Evolutionary conservation across 2,888 invertebrate genomes (phyloP).

Genomic region (Bellardia bayeri): DNA sequence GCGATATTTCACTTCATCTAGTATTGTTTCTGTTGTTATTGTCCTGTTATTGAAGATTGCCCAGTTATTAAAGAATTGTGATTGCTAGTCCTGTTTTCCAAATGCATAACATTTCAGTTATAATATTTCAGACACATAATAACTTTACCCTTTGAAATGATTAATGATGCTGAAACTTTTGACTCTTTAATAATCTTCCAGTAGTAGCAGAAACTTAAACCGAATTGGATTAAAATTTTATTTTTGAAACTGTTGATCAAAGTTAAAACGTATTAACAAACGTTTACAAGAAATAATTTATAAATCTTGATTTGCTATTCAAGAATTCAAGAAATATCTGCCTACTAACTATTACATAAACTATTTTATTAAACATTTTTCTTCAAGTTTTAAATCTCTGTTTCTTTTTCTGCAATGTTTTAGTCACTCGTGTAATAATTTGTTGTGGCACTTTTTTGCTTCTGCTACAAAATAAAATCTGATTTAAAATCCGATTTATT

Average conservation of each 20-base stretch:
- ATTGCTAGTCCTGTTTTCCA: too few relatives aligned
- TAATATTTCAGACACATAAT: too few relatives aligned
- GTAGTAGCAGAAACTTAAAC: too few relatives aligned
- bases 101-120: too few relatives aligned
- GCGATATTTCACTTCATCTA: too few relatives aligned
- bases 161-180: too few relatives aligned
- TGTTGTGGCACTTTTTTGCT: conserved; percentile 20
- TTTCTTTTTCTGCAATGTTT: conserved; percentile 20
- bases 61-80: too few relatives aligned
- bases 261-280: neutral
- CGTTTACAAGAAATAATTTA: neutral
- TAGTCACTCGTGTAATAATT: conserved; percentile 19
- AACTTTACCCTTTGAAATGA: too few relatives aligned
- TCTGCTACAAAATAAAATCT: conserved; percentile 24
- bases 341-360: neutral
- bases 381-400: neutral
- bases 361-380: neutral
- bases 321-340: neutral
- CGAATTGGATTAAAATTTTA: too few relatives aligned
- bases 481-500: conserved; percentile 61
- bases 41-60: too few relatives aligned
- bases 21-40: too few relatives aligned
- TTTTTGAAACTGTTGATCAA: neutral
- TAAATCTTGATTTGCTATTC: neutral
- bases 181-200: too few relatives aligned